These are phyloP conservation scores for Folsomia manolachei DNA, from an alignment of 2,888 invertebrate genomes.

Conservation along the genomic window DNA sequence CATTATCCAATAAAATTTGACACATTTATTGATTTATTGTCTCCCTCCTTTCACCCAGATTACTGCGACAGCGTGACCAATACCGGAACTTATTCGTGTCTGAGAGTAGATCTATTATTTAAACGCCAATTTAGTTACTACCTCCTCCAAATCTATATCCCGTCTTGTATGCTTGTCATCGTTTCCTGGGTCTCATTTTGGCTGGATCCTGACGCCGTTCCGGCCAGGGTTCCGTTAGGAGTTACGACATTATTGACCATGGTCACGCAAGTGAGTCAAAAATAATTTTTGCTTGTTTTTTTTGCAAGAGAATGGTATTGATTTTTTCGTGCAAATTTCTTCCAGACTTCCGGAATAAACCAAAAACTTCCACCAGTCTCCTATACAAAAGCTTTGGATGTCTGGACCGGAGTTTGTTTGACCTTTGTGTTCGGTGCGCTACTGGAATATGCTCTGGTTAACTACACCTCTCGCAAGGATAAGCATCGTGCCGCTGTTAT, in stretches of 20 bases:
- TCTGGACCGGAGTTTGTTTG: constrained; percentile 94
- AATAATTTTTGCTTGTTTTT: no score
- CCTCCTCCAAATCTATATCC: constrained; percentile 97
- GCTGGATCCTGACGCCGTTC: constrained; percentile 93
- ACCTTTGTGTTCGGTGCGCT: constrained; percentile 97
- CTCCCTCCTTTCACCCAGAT: constrained; percentile 62
- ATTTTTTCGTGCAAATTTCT: no score
- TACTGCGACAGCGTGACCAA: constrained; percentile 95
- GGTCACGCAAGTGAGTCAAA: constrained; percentile 70
- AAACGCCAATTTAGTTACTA: constrained; percentile 98
- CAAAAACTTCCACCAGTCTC: constrained; percentile 93
- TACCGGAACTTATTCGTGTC: constrained; percentile 92
- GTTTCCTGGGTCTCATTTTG: constrained; percentile 96
- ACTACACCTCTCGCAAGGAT: constrained; percentile 92
- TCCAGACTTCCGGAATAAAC: constrained; percentile 83
- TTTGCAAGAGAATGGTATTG: no score
- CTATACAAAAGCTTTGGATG: constrained; percentile 97
- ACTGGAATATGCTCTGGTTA: constrained; percentile 94
- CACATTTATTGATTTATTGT: neutral
- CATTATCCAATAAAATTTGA: no score
- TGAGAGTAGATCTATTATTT: constrained; percentile 92
- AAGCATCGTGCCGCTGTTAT: constrained; percentile 71
- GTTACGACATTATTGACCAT: constrained; percentile 93
- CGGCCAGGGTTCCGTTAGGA: constrained; percentile 87
- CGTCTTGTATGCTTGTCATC: constrained; percentile 96